Conservation (phyloP, 2,113 vertebrate genomes). For the Leptocoma aspasia region DNA sequence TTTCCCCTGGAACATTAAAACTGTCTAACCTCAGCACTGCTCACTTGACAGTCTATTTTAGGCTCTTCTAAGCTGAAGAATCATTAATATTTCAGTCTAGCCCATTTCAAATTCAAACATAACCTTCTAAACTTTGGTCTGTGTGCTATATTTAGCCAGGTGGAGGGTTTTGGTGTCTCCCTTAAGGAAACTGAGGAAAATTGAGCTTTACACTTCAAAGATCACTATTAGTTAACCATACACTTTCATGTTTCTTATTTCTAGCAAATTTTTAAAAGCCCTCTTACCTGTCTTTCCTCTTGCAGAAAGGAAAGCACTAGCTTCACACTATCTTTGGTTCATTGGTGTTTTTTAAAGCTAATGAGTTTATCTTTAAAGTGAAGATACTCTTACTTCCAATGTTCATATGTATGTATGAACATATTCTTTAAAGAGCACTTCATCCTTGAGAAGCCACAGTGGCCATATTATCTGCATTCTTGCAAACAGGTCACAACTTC, state of each 20-base stretch:
- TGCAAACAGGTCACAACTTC: background rate
- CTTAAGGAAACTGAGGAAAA: background rate
- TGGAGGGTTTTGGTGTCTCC: background rate
- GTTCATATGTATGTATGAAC: background rate
- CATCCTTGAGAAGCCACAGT: background rate
- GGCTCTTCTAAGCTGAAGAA: background rate
- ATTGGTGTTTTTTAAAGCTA: background rate
- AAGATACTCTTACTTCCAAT: background rate
- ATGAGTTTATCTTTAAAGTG: background rate
- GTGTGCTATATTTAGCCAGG: background rate
- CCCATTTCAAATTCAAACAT: constrained; percentile 11
- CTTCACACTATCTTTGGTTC: background rate
- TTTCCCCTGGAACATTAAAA: background rate
- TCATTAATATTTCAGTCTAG: constrained; percentile 18
- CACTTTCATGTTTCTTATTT: background rate
- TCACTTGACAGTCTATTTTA: background rate
- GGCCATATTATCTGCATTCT: background rate
- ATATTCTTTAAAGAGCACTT: background rate
- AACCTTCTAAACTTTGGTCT: background rate
- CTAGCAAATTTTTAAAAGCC: background rate
- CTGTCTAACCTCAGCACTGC: background rate
- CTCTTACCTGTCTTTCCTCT: background rate
- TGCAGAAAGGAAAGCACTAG: background rate
- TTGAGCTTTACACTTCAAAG: background rate
- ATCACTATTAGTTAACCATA: background rate